Percentiles rank a stretch among this genome's conserved stretches.
phyloP scores from a whole-genome alignment of 2,797 vertebrate species.

The Etheostoma nigrum region DNA sequence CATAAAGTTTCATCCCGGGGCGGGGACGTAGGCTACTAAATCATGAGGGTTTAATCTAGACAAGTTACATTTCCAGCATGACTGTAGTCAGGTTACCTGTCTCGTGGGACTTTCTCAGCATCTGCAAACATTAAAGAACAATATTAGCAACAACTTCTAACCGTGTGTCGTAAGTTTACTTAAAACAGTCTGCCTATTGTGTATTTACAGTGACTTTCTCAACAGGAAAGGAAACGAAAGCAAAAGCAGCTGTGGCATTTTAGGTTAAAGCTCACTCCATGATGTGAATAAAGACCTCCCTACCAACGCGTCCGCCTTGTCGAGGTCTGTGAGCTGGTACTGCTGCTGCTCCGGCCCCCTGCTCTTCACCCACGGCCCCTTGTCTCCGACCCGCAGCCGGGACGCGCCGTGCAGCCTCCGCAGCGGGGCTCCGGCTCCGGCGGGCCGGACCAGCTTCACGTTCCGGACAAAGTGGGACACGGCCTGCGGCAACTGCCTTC shows the following conservation, averaged over 20 bases:
- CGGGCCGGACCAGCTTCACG: constrained; percentile 39
- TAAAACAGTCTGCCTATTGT: too few species aligned
- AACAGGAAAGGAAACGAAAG: neutral
- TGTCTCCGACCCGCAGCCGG: constrained; percentile 71
- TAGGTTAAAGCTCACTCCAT: neutral
- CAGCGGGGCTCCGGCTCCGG: constrained; percentile 37
- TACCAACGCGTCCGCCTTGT: constrained; percentile 91
- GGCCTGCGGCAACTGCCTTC: constrained; percentile 76
- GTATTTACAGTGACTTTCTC: neutral
- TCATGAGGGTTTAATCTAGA: too few species aligned
- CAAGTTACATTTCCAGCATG: neutral
- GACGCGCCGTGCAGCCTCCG: constrained; percentile 67
- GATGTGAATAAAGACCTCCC: neutral
- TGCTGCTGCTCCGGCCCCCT: constrained; percentile 77
- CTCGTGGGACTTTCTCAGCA: constrained; percentile 88
- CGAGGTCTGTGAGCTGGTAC: constrained; percentile 85
- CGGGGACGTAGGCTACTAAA: too few species aligned
- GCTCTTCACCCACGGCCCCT: constrained; percentile 75
- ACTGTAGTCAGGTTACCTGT: constrained; percentile 76
- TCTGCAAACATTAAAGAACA: constrained; percentile 67
- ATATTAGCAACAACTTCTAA: neutral
- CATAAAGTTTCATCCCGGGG: neutral
- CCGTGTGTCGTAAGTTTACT: fast-evolving
- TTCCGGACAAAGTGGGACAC: constrained; percentile 53
- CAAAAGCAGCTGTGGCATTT: neutral